These are phyloP conservation scores for Phorcus lineatus DNA, from an alignment of 2,888 invertebrate genomes.

Conservation along the genomic window DNA sequence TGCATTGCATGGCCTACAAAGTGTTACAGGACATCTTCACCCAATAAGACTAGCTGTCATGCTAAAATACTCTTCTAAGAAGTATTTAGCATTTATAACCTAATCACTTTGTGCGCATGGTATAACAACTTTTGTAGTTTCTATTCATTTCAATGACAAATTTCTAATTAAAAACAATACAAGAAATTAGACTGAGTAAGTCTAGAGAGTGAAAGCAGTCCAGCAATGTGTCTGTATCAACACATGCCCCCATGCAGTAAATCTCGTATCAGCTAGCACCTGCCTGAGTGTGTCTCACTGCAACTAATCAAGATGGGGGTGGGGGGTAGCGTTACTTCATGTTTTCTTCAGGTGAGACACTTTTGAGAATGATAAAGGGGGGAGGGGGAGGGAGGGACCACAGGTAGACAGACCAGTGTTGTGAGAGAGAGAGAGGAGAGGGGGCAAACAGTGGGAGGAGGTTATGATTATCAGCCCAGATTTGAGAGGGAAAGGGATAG, in stretches of 20 bases:
- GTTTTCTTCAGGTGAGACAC: not conserved
- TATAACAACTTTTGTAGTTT: no score
- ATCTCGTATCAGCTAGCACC: not conserved
- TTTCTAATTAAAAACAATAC: no score
- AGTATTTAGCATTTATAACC: no score
- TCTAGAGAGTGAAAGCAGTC: not conserved
- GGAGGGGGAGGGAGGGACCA: not conserved
- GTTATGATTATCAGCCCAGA: not conserved
- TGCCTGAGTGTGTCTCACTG: not conserved
- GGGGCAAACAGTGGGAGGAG: no score
- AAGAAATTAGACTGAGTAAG: not conserved
- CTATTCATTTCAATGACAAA: no score
- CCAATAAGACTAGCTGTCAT: no score
- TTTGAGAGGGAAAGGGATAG: not conserved
- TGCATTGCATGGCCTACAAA: no score
- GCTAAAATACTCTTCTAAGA: no score
- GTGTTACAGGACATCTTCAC: no score
- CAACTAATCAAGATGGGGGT: no score
- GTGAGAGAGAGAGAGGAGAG: not conserved
- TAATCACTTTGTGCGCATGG: no score
- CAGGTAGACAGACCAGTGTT: not conserved
- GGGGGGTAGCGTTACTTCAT: no score
- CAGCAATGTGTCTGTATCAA: conserved; percentile 8
- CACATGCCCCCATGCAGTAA: conserved; percentile 20
- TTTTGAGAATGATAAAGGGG: not conserved